Percentiles rank a stretch among this genome's conserved stretches.
Conservation (phyloP, 92 coral and sea anemone genomes). For the Epizoanthus illoricatus region DNA sequence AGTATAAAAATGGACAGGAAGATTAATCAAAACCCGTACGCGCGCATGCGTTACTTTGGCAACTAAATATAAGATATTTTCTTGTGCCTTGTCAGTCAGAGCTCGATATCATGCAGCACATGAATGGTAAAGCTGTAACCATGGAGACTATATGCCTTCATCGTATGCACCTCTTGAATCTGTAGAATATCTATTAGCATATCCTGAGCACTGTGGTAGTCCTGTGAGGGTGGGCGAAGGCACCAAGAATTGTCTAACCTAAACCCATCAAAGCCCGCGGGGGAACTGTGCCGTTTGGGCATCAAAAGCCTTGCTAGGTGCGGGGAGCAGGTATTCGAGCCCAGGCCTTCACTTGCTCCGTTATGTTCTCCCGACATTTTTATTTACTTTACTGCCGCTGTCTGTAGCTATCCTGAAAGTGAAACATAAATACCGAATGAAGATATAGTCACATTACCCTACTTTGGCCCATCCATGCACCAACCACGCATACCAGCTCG, state of each 20-base stretch:
- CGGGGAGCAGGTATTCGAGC: neutral
- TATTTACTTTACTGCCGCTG: neutral
- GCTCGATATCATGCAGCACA: conserved; percentile 55
- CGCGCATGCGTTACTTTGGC: too few relatives aligned
- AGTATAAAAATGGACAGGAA: too few relatives aligned
- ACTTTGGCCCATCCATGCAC: too few relatives aligned
- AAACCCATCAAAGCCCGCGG: conserved; percentile 16
- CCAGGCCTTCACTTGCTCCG: neutral
- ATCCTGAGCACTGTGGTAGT: conserved; percentile 6
- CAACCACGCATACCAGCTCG: too few relatives aligned
- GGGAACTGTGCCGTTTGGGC: conserved; percentile 28
- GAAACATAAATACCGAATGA: too few relatives aligned
- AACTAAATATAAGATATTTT: neutral
- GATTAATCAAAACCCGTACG: too few relatives aligned
- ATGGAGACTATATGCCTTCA: conserved; percentile 45
- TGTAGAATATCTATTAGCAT: conserved; percentile 39
- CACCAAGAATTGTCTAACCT: neutral
- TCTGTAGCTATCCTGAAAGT: too few relatives aligned
- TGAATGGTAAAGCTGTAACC: conserved; percentile 54
- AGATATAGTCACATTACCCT: too few relatives aligned
- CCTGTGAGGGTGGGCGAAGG: conserved; percentile 2
- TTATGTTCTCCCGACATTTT: neutral
- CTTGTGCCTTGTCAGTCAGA: conserved; percentile 3
- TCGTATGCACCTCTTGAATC: conserved; percentile 51
- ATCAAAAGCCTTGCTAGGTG: neutral